Base-by-base conservation (phyloP, 2,113 vertebrate genomes). In the Phoenicopterus ruber region DNA sequence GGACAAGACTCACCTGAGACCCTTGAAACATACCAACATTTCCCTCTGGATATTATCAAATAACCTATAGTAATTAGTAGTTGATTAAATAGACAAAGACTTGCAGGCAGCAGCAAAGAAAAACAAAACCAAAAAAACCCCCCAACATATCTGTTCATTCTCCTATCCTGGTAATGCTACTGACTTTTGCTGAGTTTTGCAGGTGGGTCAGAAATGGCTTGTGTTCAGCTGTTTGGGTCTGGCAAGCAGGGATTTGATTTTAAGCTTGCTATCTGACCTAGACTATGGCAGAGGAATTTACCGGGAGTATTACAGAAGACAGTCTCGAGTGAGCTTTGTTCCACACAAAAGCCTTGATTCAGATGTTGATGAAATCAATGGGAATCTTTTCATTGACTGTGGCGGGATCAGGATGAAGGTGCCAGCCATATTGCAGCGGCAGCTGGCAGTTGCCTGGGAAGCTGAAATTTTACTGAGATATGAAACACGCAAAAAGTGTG, bases 401-500 rank as follows among this genome's bases (percentile, higher is more conserved):
- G 42, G 52, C 66, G 67, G 65, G 50, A 90, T 71, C 36, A 65
- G 67, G 36, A 18, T 65, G 73, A 57, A 72, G 52, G 49, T 82
- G 65, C 36, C 80, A 92, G 61, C n/a, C 72, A 14, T 83, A 38
- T 14, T 90, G 50, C 54, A 84, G 90, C 90, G 88, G 59, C 82
- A 93, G 36, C 31, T 92, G 73, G 81, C 76, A 65, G 26, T 83
- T 93, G 65, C 69, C 50, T 70, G 83, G 67, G 84, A 92, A 91
- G 84, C 46, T 94, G 44, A 86, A 86, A 80, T 67, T 93, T 87
- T 86, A 63, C 86, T 74, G 67, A 90, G 71, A 92, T 82, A 81
- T 15, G 82, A 83, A 96, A 71, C 50, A 81, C 72, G 46, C 29
- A 86, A 82, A 94, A 97, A 13, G 38, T 94, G 71, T 89, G 79